Conservation (phyloP, 1,140 invertebrate genomes). For the Dryas iulia region DNA sequence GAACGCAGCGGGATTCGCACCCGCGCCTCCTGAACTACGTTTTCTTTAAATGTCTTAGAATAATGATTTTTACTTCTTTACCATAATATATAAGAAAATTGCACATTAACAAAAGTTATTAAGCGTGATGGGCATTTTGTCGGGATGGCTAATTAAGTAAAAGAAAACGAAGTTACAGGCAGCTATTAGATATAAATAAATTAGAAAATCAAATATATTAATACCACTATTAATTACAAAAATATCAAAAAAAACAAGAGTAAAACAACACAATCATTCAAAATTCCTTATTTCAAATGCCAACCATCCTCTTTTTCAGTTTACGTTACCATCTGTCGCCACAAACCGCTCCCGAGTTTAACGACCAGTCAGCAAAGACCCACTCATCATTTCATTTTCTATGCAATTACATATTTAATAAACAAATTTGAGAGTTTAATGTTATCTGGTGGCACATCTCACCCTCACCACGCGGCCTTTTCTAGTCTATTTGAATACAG, state of each 20-base stretch:
- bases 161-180: too few species aligned
- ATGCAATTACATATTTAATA: slow-evolving; percentile 19
- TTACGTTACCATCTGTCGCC: slow-evolving; percentile 74
- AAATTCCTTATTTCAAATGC: slow-evolving; percentile 14
- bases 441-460: slow-evolving; percentile 43
- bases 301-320: slow-evolving; percentile 65
- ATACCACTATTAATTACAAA: too few species aligned
- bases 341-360: slow-evolving; percentile 51
- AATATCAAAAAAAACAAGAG: background rate
- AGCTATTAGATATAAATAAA: too few species aligned
- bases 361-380: slow-evolving; percentile 46
- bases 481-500: slow-evolving; percentile 64
- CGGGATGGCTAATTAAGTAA: too few species aligned
- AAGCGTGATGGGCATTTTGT: too few species aligned
- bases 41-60: too few species aligned
- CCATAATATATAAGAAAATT: too few species aligned
- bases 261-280: background rate
- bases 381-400: slow-evolving; percentile 24
- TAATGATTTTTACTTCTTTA: too few species aligned
- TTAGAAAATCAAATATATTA: too few species aligned
- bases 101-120: too few species aligned
- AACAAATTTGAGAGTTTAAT: slow-evolving; percentile 36
- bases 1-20: too few species aligned
- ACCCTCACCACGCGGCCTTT: slow-evolving; percentile 41
- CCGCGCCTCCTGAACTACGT: too few species aligned